Conservation (phyloP, 2,113 vertebrate species). For the Apteryx mantelli region DNA sequence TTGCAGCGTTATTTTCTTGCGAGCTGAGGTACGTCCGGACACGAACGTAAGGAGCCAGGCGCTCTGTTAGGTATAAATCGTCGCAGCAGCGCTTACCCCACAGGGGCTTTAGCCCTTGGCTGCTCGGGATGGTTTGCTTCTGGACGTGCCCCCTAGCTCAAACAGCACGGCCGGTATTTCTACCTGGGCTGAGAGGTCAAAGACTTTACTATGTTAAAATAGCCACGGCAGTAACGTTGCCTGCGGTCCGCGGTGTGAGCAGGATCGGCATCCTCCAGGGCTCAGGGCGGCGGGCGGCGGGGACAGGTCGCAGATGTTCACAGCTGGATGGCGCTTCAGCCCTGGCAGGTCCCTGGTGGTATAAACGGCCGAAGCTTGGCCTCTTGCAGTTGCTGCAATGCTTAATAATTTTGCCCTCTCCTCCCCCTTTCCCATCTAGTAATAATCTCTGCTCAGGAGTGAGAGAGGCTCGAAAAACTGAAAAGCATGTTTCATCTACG, state of each 20-base stretch:
- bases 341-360: not conserved
- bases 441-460: not conserved
- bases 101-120: not conserved
- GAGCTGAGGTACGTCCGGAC: not conserved
- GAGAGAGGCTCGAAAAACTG: not conserved
- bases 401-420: not conserved
- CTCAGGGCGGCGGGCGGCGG: not conserved
- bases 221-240: not conserved
- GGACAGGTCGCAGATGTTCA: not conserved
- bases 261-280: not conserved
- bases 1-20: not conserved
- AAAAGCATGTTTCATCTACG: not conserved
- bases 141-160: not conserved
- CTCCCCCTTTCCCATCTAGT: not conserved
- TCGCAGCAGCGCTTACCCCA: not conserved
- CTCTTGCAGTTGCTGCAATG: not conserved
- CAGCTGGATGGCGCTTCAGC: not conserved
- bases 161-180: not conserved
- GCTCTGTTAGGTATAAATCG: not conserved
- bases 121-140: not conserved
- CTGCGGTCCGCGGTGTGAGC: not conserved
- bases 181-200: not conserved
- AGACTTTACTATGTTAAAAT: not conserved
- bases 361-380: not conserved
- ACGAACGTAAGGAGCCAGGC: not conserved